Base-by-base conservation (phyloP, 2,888 invertebrate genomes). In the Leptinotarsa haldemani region DNA sequence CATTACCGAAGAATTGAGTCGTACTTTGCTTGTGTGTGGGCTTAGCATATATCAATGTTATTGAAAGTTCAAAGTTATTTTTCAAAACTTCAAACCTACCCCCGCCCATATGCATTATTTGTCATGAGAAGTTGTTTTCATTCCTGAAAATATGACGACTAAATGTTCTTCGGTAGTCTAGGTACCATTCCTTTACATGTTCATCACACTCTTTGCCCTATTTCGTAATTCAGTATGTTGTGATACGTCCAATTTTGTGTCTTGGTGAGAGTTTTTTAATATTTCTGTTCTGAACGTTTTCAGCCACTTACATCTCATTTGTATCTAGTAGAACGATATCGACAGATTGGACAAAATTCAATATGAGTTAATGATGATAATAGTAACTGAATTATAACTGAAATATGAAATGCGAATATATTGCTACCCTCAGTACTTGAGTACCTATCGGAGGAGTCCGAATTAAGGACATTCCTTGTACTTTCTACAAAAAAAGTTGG, bases 1-100 rank as follows among this genome's bases (percentile, higher is more conserved):
- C 74, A 77, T 77, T 77, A 77, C 77, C 71, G 70, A 74, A 68
- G 56, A 56, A 12, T 20, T 50, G n/a, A 50, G 50, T 40, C 40
- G 40, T 9, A 40, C 9, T 40, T 40, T 40, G 40, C 12, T 40
- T 9, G 40, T 40, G 2, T 40, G 2, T 40, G 40, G 40, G 40
- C 40, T 40, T 40, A 40, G 40, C 0, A 9, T 40, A 12, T 9
- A 9, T 40, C 40, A 9, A 40, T 40, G 40, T 40, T 40, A 7
- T 30, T 30, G 1, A 9, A 30, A 30, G 4, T 30, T 2, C 1
- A 9, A 30, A 30, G 30, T 30, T 30, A 9, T 40, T 9, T 40
- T 9, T 40, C 0, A 2, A 40, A 30, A 9, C 9, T 40, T 2
- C 40, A 40, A 9, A 40, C 40, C 40, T 40, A 40, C 40, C 9